Evolutionary conservation across 35 echinoderm and acorn worm species (phyloP).

Genomic region (Eucidaris tribuloides): DNA sequence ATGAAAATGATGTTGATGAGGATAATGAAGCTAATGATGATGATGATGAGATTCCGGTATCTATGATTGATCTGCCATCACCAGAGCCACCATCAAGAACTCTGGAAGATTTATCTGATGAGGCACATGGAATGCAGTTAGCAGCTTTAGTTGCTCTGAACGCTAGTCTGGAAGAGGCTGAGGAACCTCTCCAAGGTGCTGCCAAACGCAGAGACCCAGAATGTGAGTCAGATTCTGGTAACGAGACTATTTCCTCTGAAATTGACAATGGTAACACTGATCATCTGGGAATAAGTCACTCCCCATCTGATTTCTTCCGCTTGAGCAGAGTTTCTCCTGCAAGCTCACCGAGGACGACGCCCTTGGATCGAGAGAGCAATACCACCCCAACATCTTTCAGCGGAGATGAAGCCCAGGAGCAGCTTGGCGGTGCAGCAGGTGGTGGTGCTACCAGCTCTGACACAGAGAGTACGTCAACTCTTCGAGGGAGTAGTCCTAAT

Average conservation of each 20-base stretch:
- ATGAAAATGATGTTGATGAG: background rate
- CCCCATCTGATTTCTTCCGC: constrained; percentile 49
- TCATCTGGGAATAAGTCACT: constrained; percentile 33
- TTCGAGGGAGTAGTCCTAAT: constrained; percentile 48
- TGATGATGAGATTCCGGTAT: constrained; percentile 81
- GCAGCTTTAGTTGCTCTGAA: constrained; percentile 84
- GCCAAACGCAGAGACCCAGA: constrained; percentile 42
- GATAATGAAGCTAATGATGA: constrained; percentile 17
- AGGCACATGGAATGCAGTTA: constrained; percentile 92
- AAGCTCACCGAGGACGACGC: background rate
- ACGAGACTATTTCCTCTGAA: constrained; percentile 97
- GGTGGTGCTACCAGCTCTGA: constrained; percentile 39
- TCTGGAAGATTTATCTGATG: constrained; percentile 50
- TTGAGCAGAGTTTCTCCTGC: no score
- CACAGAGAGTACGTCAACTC: constrained; percentile 62
- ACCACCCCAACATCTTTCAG: background rate
- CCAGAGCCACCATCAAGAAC: constrained; percentile 36
- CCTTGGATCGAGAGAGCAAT: background rate
- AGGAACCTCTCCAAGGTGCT: background rate
- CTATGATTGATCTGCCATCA: constrained; percentile 85
- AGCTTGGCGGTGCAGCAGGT: background rate
- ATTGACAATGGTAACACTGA: constrained; percentile 65
- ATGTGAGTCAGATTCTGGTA: constrained; percentile 93
- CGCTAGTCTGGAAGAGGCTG: constrained; percentile 42
- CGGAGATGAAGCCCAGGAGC: background rate